These are phyloP conservation scores for Epirrhoe alternata DNA, from an alignment of 2,888 invertebrate species.

Conservation along the genomic window DNA sequence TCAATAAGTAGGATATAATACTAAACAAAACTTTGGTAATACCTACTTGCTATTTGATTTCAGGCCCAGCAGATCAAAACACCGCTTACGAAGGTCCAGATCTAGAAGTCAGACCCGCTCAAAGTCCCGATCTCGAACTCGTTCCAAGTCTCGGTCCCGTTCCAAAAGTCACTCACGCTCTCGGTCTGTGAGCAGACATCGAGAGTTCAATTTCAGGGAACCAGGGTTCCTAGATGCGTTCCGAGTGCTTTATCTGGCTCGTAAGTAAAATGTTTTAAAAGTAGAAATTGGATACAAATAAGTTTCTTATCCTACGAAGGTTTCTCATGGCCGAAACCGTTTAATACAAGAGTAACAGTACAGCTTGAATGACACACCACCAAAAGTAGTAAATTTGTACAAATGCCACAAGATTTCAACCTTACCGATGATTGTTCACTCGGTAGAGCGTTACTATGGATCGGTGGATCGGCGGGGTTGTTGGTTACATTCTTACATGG, in stretches of 20 bases:
- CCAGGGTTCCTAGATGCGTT: conserved; percentile 75
- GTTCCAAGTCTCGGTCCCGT: conserved; percentile 45
- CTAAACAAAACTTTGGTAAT: too few species aligned
- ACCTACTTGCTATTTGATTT: background rate
- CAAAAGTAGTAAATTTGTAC: too few species aligned
- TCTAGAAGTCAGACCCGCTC: conserved; percentile 52
- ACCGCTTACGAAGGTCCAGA: conserved; percentile 50
- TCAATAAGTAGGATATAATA: background rate
- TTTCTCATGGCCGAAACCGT: too few species aligned
- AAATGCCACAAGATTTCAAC: too few species aligned
- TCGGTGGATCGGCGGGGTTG: too few species aligned
- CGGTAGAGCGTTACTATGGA: too few species aligned
- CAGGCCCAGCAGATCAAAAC: conserved; percentile 63
- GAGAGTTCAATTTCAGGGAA: conserved; percentile 58
- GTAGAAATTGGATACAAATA: too few species aligned
- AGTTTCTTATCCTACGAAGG: too few species aligned
- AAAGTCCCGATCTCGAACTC: conserved; percentile 52
- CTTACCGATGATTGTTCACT: too few species aligned
- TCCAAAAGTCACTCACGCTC: conserved; percentile 47
- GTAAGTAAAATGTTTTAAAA: conserved; percentile 52
- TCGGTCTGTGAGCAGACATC: conserved; percentile 52
- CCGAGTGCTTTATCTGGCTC: conserved; percentile 70
- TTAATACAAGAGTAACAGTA: too few species aligned
- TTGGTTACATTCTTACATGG: too few species aligned
- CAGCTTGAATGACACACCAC: too few species aligned